Percentiles rank a stretch among this genome's conserved stretches.
Conservation (phyloP, 2,888 invertebrate genomes). For the Sesia bembeciformis region DNA sequence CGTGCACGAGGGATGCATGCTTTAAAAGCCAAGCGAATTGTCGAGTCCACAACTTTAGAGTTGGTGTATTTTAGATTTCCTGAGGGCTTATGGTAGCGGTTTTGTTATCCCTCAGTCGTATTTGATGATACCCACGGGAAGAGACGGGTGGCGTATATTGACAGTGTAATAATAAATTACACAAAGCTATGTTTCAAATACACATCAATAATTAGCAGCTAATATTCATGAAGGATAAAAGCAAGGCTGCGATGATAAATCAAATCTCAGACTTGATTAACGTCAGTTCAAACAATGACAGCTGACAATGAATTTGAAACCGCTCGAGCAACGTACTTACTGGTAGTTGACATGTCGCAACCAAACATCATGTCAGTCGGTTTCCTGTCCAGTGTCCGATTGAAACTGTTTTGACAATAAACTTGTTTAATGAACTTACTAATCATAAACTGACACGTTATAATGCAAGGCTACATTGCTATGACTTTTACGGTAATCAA, state of each 20-base stretch:
- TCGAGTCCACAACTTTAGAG: too few species aligned
- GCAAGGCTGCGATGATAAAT: conserved; percentile 32
- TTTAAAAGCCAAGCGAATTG: too few species aligned
- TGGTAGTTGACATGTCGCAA: conserved; percentile 6
- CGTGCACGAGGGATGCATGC: too few species aligned
- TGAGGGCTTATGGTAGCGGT: too few species aligned
- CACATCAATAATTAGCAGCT: not conserved
- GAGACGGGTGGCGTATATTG: too few species aligned
- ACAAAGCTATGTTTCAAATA: not conserved
- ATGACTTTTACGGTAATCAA: not conserved
- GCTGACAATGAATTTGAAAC: conserved; percentile 36
- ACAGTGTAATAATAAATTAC: not conserved
- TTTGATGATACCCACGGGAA: too few species aligned
- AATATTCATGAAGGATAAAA: conserved; percentile 16
- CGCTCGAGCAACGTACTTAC: conserved; percentile 6
- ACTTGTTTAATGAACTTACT: conserved; percentile 1
- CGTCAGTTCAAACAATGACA: conserved; percentile 39
- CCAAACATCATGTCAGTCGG: conserved; percentile 2
- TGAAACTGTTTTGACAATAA: conserved; percentile 1
- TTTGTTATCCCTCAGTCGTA: too few species aligned
- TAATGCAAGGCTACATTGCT: conserved; percentile 2
- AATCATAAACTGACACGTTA: not conserved
- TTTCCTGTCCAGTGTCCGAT: not conserved
- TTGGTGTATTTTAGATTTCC: too few species aligned
- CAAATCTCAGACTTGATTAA: conserved; percentile 30